These are phyloP conservation scores for Conus ventricosus DNA, from an alignment of 1,140 invertebrate genomes.

Conservation along the genomic window DNA sequence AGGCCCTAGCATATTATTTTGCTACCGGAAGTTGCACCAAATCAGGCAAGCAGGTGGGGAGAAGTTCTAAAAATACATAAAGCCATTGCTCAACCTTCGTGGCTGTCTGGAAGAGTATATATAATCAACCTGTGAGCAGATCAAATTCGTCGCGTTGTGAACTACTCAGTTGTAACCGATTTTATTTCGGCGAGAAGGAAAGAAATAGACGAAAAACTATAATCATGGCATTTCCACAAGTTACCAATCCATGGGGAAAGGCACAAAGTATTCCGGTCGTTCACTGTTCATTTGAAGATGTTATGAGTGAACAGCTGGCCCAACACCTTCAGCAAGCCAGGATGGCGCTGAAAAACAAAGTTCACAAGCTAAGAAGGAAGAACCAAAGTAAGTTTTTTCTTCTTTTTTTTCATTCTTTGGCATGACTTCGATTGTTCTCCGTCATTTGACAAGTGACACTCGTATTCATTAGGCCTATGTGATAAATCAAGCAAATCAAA, in stretches of 20 bases:
- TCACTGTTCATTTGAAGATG: constrained; percentile 63
- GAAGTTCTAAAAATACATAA: background rate
- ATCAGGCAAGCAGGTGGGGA: background rate
- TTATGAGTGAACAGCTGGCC: constrained; percentile 70
- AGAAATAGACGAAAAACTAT: background rate
- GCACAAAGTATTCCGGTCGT: background rate
- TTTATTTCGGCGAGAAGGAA: too few species aligned
- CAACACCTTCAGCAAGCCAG: constrained; percentile 47
- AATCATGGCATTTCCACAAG: constrained; percentile 28
- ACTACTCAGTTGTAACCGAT: too few species aligned
- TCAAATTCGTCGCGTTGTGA: too few species aligned
- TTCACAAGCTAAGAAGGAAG: background rate
- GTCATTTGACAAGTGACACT: too few species aligned
- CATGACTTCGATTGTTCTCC: too few species aligned
- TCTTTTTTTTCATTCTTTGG: too few species aligned
- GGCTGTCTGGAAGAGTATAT: background rate
- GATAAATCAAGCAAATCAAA: too few species aligned
- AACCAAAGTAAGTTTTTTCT: background rate
- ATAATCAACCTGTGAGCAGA: too few species aligned
- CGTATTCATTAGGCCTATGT: too few species aligned
- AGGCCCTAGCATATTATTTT: too few species aligned
- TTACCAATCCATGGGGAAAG: constrained; percentile 59
- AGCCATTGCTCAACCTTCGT: background rate
- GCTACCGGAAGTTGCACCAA: constrained; percentile 19
- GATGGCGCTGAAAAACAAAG: background rate